Percentiles rank a stretch among this genome's conserved stretches.
Evolutionary conservation across 2,888 invertebrate species (phyloP).

Genomic region (Entomobrya proxima): DNA sequence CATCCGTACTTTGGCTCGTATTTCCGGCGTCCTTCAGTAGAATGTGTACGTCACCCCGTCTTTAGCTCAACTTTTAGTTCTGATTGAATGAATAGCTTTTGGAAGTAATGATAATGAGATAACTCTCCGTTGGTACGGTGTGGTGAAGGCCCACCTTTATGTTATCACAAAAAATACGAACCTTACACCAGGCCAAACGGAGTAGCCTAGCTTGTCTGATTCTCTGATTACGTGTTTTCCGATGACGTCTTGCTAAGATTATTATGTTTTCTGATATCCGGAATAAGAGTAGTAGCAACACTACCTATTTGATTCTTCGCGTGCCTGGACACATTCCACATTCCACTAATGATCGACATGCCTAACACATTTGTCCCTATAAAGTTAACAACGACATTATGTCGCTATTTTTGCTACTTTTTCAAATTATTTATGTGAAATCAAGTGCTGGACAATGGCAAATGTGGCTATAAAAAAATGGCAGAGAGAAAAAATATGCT

Average conservation of each 20-base stretch:
- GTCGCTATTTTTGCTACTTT: not conserved
- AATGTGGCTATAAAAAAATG: too few relatives aligned
- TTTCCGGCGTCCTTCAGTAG: slow-evolving; percentile 25
- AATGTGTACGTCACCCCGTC: not conserved
- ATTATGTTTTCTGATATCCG: not conserved
- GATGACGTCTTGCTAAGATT: slow-evolving; percentile 27
- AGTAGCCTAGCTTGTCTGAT: not conserved
- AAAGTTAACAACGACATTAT: slow-evolving; percentile 17
- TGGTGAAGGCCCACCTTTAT: not conserved
- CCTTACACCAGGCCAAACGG: not conserved
- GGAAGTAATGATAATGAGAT: slow-evolving; percentile 39
- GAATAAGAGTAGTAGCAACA: not conserved
- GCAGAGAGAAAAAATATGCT: too few relatives aligned
- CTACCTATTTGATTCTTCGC: slow-evolving; percentile 12
- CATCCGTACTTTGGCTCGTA: not conserved
- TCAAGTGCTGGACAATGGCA: too few relatives aligned
- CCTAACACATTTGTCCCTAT: not conserved
- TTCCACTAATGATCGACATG: slow-evolving; percentile 14
- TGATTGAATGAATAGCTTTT: not conserved
- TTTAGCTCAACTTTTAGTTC: not conserved
- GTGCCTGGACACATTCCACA: slow-evolving; percentile 27
- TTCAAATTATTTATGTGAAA: not conserved
- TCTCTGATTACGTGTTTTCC: not conserved
- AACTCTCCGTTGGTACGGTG: not conserved
- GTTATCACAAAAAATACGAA: not conserved